Percentiles rank a stretch among this genome's conserved stretches.
These are phyloP conservation scores for Spermophilus dauricus DNA, from an alignment of 2,113 vertebrate species.

Conservation along the genomic window DNA sequence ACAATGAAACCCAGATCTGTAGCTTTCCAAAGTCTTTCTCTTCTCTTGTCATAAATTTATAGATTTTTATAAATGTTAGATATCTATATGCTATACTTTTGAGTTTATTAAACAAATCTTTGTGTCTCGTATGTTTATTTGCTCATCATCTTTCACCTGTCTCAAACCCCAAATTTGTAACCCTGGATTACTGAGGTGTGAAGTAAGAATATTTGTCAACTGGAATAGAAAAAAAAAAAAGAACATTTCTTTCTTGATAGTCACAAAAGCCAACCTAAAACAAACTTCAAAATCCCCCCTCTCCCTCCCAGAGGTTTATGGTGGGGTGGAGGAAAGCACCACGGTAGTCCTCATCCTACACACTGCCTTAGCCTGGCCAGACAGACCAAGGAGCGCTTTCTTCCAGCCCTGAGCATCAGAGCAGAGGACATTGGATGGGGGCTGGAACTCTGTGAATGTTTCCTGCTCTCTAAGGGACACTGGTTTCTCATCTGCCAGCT, in stretches of 20 bases:
- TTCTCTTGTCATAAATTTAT: background rate
- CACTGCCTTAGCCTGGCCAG: background rate
- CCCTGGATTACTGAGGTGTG: background rate
- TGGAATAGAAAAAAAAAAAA: constrained; percentile 2
- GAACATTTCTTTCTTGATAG: background rate
- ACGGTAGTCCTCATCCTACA: background rate
- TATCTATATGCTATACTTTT: background rate
- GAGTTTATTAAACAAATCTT: background rate
- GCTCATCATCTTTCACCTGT: background rate
- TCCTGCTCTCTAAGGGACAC: background rate
- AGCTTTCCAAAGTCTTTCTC: background rate
- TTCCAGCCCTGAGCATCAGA: background rate
- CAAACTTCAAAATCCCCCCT: background rate
- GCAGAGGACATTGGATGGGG: background rate
- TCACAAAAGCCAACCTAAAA: constrained; percentile 43
- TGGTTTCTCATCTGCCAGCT: background rate
- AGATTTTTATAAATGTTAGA: too few species aligned
- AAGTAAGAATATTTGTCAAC: background rate
- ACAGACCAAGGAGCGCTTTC: background rate
- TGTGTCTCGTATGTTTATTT: background rate
- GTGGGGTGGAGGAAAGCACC: background rate
- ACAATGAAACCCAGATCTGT: background rate
- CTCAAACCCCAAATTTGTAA: background rate
- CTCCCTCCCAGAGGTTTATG: background rate
- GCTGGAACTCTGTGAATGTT: background rate